These are phyloP conservation scores for Latheticus oryzae DNA, from an alignment of 2,888 invertebrate species.

Conservation along the genomic window DNA sequence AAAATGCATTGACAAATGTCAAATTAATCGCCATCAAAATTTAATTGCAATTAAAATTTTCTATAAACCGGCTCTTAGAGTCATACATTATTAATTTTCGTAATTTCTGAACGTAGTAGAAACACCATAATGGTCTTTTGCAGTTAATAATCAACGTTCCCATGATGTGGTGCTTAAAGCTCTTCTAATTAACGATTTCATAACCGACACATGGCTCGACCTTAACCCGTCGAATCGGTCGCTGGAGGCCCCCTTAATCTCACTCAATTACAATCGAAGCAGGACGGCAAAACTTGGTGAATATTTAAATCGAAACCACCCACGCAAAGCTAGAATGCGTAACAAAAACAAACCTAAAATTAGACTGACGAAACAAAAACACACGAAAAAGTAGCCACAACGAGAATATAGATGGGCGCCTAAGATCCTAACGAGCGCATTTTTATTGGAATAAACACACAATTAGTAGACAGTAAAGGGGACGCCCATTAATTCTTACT, in stretches of 20 bases:
- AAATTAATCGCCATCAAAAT: no score
- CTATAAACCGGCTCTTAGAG: no score
- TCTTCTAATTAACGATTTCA: slow-evolving; percentile 18
- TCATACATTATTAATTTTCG: no score
- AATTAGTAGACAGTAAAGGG: slow-evolving; percentile 35
- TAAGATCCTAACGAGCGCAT: slow-evolving; percentile 33
- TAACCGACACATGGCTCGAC: slow-evolving; percentile 3
- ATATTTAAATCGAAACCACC: slow-evolving; percentile 32
- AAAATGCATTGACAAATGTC: no score
- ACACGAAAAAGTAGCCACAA: slow-evolving; percentile 21
- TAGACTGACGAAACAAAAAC: slow-evolving; percentile 19
- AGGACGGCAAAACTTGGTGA: slow-evolving; percentile 22
- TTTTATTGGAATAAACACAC: slow-evolving; percentile 38
- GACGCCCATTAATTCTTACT: slow-evolving; percentile 28
- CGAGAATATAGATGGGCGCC: slow-evolving; percentile 22
- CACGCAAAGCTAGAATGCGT: slow-evolving; percentile 20
- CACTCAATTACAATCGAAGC: slow-evolving; percentile 27
- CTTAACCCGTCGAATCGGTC: slow-evolving; percentile 16
- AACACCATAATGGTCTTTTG: no score
- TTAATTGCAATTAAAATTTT: no score
- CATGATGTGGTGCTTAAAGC: slow-evolving; percentile 10
- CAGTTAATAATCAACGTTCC: no score
- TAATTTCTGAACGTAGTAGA: no score
- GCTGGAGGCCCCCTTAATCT: slow-evolving; percentile 25
- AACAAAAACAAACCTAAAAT: slow-evolving; percentile 28